phyloP scores from a whole-genome alignment of 2,888 invertebrate species.

The Tinea trinotella region DNA sequence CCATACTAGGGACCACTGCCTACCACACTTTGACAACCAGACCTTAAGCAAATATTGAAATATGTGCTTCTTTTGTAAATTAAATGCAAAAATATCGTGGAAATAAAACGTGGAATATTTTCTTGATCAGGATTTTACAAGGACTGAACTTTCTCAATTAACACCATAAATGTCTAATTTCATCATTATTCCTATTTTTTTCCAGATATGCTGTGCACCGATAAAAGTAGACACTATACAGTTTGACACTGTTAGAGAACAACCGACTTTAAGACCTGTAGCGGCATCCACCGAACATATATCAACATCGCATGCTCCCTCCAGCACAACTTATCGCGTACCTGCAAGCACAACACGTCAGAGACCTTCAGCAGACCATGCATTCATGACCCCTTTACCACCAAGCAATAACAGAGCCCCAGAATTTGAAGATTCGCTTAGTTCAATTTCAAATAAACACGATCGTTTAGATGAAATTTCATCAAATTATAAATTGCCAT shows the following conservation, averaged over 20 bases:
- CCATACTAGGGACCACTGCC: too few relatives aligned
- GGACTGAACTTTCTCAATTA: too few relatives aligned
- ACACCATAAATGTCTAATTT: too few relatives aligned
- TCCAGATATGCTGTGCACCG: conserved; percentile 22
- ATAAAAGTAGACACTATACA: not conserved
- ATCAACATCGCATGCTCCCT: not conserved
- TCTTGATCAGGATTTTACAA: too few relatives aligned
- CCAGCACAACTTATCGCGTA: too few relatives aligned
- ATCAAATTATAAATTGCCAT: not conserved
- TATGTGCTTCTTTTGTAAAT: too few relatives aligned
- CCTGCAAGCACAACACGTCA: too few relatives aligned
- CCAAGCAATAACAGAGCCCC: not conserved
- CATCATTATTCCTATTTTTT: too few relatives aligned
- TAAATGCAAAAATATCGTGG: too few relatives aligned
- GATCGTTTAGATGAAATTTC: not conserved
- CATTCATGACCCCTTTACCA: not conserved
- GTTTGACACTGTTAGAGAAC: not conserved
- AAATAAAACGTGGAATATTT: too few relatives aligned
- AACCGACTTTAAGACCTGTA: not conserved
- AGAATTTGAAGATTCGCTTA: not conserved
- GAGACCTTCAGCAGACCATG: not conserved
- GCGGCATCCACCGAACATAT: not conserved
- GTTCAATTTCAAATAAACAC: not conserved
- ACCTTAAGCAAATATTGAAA: too few relatives aligned
- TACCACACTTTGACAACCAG: too few relatives aligned